A percentile compares a stretch with the other conserved stretches of the same genome.
Evolutionary conservation across 2,113 vertebrate genomes (phyloP).

Genomic region (Salvelinus alpinus): DNA sequence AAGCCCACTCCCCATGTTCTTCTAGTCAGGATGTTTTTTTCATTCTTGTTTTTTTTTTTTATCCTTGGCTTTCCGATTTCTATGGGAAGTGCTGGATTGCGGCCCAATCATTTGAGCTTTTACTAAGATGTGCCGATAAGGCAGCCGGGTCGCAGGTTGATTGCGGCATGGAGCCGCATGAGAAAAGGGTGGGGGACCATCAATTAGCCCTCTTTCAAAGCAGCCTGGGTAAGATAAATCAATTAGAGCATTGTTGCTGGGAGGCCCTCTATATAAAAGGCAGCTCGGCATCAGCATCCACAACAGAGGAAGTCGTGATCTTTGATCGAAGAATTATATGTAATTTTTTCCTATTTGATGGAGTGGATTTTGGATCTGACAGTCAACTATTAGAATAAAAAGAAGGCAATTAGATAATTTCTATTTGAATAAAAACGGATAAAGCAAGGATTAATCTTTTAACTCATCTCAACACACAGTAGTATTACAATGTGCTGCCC

Average conservation of each 20-base stretch:
- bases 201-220: constrained; percentile 63
- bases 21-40: constrained; percentile 66
- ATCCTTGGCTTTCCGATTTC: constrained; percentile 39
- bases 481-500: not conserved
- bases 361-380: not conserved
- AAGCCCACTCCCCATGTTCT: constrained; percentile 32
- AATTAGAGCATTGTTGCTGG: constrained; percentile 52
- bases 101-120: constrained; percentile 71
- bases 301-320: constrained; percentile 39
- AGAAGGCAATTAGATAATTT: constrained; percentile 2
- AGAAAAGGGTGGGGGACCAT: constrained; percentile 65
- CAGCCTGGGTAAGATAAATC: constrained; percentile 58
- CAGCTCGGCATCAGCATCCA: constrained; percentile 36
- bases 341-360: constrained; percentile 19
- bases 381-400: constrained; percentile 4
- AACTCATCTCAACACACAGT: not conserved
- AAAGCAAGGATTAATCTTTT: not conserved
- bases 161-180: constrained; percentile 54
- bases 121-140: constrained; percentile 69
- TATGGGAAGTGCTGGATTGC: constrained; percentile 60
- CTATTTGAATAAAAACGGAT: too few relatives aligned
- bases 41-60: constrained; percentile 1
- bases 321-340: constrained; percentile 37
- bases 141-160: constrained; percentile 48
- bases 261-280: constrained; percentile 32